Evolutionary conservation across 92 coral and sea anemone species (phyloP).

Genomic region (Parazoanthus swiftii): DNA sequence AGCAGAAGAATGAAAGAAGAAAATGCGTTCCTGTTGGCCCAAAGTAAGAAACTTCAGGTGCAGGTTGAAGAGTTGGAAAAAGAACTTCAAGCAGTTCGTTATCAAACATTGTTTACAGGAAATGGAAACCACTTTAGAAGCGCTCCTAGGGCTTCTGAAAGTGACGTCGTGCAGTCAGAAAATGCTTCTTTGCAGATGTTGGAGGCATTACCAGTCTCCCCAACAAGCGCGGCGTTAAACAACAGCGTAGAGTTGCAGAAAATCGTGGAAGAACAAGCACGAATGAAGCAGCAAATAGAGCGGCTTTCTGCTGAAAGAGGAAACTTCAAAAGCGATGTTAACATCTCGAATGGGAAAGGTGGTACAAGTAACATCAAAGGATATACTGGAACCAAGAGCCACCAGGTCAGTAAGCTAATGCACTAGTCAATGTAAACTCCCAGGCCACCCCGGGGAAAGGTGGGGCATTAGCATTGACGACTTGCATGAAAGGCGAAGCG

Average conservation of each 20-base stretch:
- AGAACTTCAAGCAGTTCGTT: slow-evolving; percentile 7
- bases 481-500: too few species aligned
- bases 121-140: background rate
- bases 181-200: slow-evolving; percentile 11
- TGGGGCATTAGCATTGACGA: too few species aligned
- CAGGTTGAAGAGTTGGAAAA: slow-evolving; percentile 71
- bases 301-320: slow-evolving; percentile 42
- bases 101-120: slow-evolving; percentile 13
- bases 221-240: background rate
- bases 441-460: too few species aligned
- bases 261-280: slow-evolving; percentile 41
- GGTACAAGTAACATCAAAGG: slow-evolving; percentile 47
- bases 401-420: slow-evolving; percentile 46
- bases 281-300: slow-evolving; percentile 30
- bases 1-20: slow-evolving; percentile 62
- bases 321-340: slow-evolving; percentile 39
- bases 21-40: slow-evolving; percentile 70
- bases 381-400: slow-evolving; percentile 52
- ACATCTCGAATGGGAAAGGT: slow-evolving; percentile 49
- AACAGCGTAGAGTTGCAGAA: slow-evolving; percentile 32
- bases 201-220: background rate
- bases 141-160: background rate
- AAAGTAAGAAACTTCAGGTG: slow-evolving; percentile 74
- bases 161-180: background rate
- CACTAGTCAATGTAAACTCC: too few species aligned